Percentiles rank a stretch among this genome's conserved stretches.
phyloP scores from a whole-genome alignment of 2,888 invertebrate species.

The Acheta domesticus region DNA sequence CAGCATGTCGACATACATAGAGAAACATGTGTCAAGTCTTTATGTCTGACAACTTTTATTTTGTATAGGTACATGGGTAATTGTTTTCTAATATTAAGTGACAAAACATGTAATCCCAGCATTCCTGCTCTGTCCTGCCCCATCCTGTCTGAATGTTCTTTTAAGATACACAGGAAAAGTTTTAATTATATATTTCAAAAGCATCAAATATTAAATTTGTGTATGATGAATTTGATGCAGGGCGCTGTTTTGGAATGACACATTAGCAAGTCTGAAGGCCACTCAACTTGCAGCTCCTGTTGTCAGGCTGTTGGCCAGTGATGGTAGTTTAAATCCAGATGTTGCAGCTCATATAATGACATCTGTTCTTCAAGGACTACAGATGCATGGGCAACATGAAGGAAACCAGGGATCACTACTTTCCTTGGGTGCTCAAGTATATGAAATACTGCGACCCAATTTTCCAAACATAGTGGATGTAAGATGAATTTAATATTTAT shows the following conservation, averaged over 20 bases:
- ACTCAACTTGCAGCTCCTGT: slow-evolving; percentile 69
- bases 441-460: slow-evolving; percentile 74
- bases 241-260: slow-evolving; percentile 83
- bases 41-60: too few relatives aligned
- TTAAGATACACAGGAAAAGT: too few relatives aligned
- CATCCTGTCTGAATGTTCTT: too few relatives aligned
- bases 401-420: slow-evolving; percentile 77
- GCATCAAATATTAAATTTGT: too few relatives aligned
- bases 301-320: slow-evolving; percentile 61
- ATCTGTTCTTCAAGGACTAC: slow-evolving; percentile 73
- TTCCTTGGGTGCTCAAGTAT: slow-evolving; percentile 77
- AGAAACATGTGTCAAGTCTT: too few relatives aligned
- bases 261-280: slow-evolving; percentile 76
- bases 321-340: slow-evolving; percentile 60
- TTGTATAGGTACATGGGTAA: too few relatives aligned
- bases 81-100: too few relatives aligned
- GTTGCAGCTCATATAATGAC: slow-evolving; percentile 72
- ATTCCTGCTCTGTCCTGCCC: too few relatives aligned
- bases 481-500: slow-evolving; percentile 30
- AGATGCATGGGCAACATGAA: slow-evolving; percentile 86
- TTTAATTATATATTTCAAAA: too few relatives aligned
- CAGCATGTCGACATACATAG: too few relatives aligned
- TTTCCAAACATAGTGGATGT: slow-evolving; percentile 68
- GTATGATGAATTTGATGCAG: slow-evolving; percentile 41
- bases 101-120: too few relatives aligned